Conservation (phyloP, 1,140 invertebrate genomes). For the Paraescarpia echinospica region DNA sequence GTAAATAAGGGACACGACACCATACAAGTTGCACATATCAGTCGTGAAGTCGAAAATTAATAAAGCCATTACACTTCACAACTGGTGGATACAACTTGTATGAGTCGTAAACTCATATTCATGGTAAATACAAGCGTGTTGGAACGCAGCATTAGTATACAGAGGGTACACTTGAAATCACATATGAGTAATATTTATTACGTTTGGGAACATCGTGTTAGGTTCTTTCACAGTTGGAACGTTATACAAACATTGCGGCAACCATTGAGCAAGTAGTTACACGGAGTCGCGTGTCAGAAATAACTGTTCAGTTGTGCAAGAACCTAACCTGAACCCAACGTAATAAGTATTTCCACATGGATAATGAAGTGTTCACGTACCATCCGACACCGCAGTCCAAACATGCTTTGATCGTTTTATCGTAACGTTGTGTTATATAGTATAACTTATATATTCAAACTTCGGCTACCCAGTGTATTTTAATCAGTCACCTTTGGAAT, state of each 20-base stretch:
- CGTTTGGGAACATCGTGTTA: too few relatives aligned
- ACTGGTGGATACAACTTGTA: too few relatives aligned
- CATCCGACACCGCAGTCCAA: not conserved
- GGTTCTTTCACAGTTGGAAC: too few relatives aligned
- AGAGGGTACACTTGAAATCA: not conserved
- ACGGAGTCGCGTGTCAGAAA: not conserved
- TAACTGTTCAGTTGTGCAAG: too few relatives aligned
- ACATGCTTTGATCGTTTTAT: not conserved
- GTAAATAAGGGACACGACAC: too few relatives aligned
- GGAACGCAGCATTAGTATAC: not conserved
- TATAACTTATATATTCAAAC: not conserved
- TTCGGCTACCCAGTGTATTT: not conserved
- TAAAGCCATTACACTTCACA: too few relatives aligned
- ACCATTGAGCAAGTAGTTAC: not conserved
- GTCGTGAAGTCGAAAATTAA: too few relatives aligned
- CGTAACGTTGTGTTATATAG: not conserved
- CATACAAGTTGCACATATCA: too few relatives aligned
- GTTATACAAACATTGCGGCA: not conserved
- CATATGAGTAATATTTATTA: not conserved
- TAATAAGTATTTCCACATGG: not conserved
- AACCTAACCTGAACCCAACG: not conserved
- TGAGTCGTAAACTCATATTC: too few relatives aligned
- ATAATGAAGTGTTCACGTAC: not conserved
- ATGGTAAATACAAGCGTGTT: too few relatives aligned
- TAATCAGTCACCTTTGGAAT: not conserved